These are phyloP conservation scores for Drosophila prostipennis DNA, from an alignment of 2,888 invertebrate species.

Conservation along the genomic window DNA sequence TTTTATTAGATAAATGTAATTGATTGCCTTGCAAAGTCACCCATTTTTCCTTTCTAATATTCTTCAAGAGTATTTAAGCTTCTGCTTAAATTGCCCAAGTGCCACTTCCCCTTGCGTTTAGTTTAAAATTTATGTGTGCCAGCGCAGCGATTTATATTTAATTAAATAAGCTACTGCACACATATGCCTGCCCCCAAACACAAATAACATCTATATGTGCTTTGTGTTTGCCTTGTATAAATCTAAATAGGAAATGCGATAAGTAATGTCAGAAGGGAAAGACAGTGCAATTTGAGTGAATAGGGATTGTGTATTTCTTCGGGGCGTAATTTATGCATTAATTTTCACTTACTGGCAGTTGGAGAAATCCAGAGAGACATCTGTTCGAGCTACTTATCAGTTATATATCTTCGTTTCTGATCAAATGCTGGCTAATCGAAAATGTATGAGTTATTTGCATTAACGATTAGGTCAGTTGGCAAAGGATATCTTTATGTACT, in stretches of 20 bases:
- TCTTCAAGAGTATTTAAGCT: slow-evolving; percentile 5
- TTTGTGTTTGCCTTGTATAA: slow-evolving; percentile 47
- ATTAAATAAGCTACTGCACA: slow-evolving; percentile 58
- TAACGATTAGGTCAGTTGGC: slow-evolving; percentile 47
- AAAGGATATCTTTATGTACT: not conserved
- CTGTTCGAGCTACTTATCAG: slow-evolving; percentile 25
- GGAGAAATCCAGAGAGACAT: not conserved
- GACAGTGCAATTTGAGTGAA: slow-evolving; percentile 8
- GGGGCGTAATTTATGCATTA: slow-evolving; percentile 73
- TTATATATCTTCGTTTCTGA: slow-evolving; percentile 42
- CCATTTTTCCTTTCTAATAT: too few relatives aligned
- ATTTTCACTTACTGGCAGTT: slow-evolving; percentile 63
- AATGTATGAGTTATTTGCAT: slow-evolving; percentile 70
- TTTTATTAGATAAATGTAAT: not conserved
- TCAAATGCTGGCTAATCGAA: slow-evolving; percentile 64
- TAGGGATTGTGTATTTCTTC: slow-evolving; percentile 47
- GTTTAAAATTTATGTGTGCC: slow-evolving; percentile 68
- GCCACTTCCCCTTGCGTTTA: slow-evolving; percentile 19
- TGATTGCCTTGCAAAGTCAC: not conserved
- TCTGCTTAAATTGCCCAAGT: not conserved
- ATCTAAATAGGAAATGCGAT: slow-evolving; percentile 73
- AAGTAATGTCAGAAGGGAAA: slow-evolving; percentile 58
- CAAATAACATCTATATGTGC: slow-evolving; percentile 3
- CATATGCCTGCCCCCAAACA: slow-evolving; percentile 3
- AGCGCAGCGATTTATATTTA: slow-evolving; percentile 71